Evolutionary conservation across 2,888 invertebrate genomes (phyloP).

Genomic region (Odontothrips loti): DNA sequence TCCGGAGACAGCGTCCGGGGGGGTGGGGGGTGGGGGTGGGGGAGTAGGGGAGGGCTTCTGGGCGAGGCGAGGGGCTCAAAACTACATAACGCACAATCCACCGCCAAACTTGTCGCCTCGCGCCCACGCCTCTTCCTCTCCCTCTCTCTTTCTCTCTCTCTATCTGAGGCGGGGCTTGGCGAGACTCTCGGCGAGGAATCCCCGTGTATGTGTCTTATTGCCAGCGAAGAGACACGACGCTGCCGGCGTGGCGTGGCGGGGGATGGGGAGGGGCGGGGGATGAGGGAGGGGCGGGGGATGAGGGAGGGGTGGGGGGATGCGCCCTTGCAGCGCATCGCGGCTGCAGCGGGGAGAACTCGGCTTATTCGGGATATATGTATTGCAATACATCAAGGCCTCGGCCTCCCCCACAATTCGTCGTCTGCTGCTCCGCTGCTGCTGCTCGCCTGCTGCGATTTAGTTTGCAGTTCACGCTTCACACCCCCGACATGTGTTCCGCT

Average conservation of each 20-base stretch:
- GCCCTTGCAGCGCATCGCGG: background rate
- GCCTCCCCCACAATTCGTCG: background rate
- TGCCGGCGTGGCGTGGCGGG: background rate
- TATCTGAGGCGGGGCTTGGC: too few species aligned
- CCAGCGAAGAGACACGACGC: background rate
- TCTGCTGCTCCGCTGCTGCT: too few species aligned
- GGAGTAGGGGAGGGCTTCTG: background rate
- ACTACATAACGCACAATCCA: conserved; percentile 26
- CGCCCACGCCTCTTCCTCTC: background rate
- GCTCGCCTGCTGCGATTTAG: conserved; percentile 14
- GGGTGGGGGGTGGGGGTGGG: too few species aligned
- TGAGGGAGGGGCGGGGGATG: background rate
- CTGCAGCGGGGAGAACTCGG: background rate
- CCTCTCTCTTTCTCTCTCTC: too few species aligned
- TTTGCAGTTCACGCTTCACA: conserved; percentile 13
- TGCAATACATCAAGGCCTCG: background rate
- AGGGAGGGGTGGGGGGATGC: background rate
- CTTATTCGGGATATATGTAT: conserved; percentile 23
- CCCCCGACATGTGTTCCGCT: background rate
- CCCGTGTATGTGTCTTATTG: background rate
- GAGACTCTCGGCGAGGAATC: too few species aligned
- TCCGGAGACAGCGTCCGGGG: too few species aligned
- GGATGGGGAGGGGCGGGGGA: background rate
- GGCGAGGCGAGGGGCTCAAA: background rate
- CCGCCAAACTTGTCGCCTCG: background rate